These are phyloP conservation scores for Sebastolobus alascanus DNA, from an alignment of 2,797 vertebrate species.

Conservation along the genomic window DNA sequence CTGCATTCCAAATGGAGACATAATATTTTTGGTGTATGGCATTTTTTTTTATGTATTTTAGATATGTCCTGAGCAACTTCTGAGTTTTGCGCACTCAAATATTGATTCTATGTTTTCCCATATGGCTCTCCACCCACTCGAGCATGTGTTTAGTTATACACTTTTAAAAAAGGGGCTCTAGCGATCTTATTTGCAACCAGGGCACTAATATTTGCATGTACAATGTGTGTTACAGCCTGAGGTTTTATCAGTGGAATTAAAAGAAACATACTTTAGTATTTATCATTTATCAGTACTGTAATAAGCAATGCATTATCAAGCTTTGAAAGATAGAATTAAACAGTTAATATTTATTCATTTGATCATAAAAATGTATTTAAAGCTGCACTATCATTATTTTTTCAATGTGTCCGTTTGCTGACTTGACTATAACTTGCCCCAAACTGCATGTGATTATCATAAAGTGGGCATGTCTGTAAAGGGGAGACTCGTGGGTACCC, in stretches of 20 bases:
- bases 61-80: slow-evolving; percentile 39
- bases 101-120: slow-evolving; percentile 71
- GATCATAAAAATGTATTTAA: not conserved
- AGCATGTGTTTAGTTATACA: slow-evolving; percentile 51
- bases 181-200: slow-evolving; percentile 46
- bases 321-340: not conserved
- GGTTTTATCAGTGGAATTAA: slow-evolving; percentile 1
- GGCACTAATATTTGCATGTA: slow-evolving; percentile 11
- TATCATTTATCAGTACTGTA: not conserved
- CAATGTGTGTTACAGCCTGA: slow-evolving; percentile 6
- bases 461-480: too few relatives aligned
- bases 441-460: too few relatives aligned
- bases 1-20: slow-evolving; percentile 41
- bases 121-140: slow-evolving; percentile 58
- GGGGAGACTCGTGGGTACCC: too few relatives aligned
- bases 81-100: slow-evolving; percentile 54
- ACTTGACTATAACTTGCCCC: too few relatives aligned
- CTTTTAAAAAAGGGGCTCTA: slow-evolving; percentile 16
- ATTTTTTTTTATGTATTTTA: slow-evolving; percentile 41
- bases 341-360: not conserved
- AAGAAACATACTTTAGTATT: not conserved
- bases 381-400: not conserved
- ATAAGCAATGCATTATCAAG: not conserved
- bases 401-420: not conserved
- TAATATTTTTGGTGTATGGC: slow-evolving; percentile 30